These are phyloP conservation scores for Drosophila parthenogenetica DNA, from an alignment of 2,888 invertebrate genomes.

Conservation along the genomic window DNA sequence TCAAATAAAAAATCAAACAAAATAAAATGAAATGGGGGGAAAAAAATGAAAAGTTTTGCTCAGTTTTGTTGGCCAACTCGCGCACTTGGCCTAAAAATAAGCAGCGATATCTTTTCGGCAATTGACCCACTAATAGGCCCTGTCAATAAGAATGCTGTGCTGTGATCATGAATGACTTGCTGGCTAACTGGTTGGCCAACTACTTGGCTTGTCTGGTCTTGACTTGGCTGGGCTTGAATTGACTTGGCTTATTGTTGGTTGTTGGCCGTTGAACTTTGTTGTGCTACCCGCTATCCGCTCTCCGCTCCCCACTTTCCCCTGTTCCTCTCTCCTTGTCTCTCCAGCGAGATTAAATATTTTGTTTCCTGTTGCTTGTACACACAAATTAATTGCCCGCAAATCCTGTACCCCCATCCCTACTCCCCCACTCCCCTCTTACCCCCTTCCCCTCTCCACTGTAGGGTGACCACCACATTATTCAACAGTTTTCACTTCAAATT, in stretches of 20 bases:
- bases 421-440: slow-evolving; percentile 1
- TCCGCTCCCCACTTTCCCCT: neutral
- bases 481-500: slow-evolving; percentile 80
- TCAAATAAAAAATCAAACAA: slow-evolving; percentile 35
- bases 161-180: slow-evolving; percentile 48
- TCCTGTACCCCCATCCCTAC: slow-evolving; percentile 71
- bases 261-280: slow-evolving; percentile 69
- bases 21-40: slow-evolving; percentile 29
- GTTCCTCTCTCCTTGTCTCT: neutral
- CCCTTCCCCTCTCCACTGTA: neutral
- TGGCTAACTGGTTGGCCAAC: slow-evolving; percentile 11
- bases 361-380: slow-evolving; percentile 70
- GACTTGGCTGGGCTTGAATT: slow-evolving; percentile 6
- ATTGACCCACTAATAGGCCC: slow-evolving; percentile 78
- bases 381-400: slow-evolving; percentile 85
- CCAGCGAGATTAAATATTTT: slow-evolving; percentile 24
- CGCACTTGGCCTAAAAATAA: slow-evolving; percentile 66
- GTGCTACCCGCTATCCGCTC: neutral
- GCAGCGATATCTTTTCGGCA: slow-evolving; percentile 52
- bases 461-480: slow-evolving; percentile 63
- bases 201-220: slow-evolving; percentile 11
- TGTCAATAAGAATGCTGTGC: slow-evolving; percentile 68
- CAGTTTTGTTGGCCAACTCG: slow-evolving; percentile 14
- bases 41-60: slow-evolving; percentile 52
- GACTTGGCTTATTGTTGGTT: slow-evolving; percentile 1